phyloP scores from a whole-genome alignment of 2,113 vertebrate species.

The Jaculus jaculus region DNA sequence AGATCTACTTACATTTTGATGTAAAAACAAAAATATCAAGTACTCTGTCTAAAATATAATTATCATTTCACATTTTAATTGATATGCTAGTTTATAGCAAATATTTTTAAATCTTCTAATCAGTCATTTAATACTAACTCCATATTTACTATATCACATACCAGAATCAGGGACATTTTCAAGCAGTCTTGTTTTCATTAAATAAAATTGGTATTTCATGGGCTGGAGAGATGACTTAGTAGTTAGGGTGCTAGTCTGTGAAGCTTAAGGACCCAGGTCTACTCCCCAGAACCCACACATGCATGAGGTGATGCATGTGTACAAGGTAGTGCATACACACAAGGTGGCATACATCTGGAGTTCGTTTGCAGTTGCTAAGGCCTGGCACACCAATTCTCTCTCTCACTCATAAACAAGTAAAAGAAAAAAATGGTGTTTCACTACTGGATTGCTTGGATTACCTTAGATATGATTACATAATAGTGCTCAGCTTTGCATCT shows the following conservation, averaged over 20 bases:
- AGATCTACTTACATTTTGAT: slow-evolving; percentile 35
- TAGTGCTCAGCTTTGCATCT: not conserved
- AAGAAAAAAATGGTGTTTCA: too few species aligned
- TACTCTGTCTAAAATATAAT: slow-evolving; percentile 10
- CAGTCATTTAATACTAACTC: not conserved
- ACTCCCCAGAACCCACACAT: too few species aligned
- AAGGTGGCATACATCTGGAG: too few species aligned
- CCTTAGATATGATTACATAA: not conserved
- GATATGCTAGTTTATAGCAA: not conserved
- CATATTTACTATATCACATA: not conserved
- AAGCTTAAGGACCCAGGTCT: too few species aligned
- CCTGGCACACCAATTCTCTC: too few species aligned
- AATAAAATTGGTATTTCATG: not conserved
- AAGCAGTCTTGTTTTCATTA: not conserved
- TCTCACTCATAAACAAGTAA: too few species aligned
- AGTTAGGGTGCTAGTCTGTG: too few species aligned
- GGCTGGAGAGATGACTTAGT: too few species aligned
- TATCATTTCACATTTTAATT: slow-evolving; percentile 17
- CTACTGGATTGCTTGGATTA: too few species aligned
- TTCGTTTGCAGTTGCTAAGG: too few species aligned
- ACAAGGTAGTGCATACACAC: too few species aligned
- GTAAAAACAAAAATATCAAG: slow-evolving; percentile 36
- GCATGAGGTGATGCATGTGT: not conserved
- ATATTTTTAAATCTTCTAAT: not conserved
- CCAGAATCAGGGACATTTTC: slow-evolving; percentile 25